These are phyloP conservation scores for Macrobrachium nipponense DNA, from an alignment of 1,140 invertebrate genomes.

Conservation along the genomic window DNA sequence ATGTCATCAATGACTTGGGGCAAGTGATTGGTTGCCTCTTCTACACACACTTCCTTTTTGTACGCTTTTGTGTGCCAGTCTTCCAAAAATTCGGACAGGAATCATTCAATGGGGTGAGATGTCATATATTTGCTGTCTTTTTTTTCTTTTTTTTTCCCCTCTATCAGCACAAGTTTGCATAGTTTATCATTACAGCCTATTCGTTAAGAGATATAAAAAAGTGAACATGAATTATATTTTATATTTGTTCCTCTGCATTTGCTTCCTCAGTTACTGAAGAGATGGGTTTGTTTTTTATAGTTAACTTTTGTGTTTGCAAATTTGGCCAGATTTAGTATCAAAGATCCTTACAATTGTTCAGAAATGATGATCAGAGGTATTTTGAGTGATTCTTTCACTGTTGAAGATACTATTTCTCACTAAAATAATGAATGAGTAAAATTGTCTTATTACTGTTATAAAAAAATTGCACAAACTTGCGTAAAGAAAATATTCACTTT, in stretches of 20 bases:
- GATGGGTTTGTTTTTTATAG: too few relatives aligned
- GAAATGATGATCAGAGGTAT: background rate
- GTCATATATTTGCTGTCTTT: background rate
- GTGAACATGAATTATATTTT: too few relatives aligned
- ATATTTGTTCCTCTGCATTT: too few relatives aligned
- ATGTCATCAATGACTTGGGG: constrained; percentile 77
- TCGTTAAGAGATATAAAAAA: too few relatives aligned
- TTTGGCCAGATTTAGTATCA: too few relatives aligned
- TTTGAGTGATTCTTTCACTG: background rate
- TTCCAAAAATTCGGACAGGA: constrained; percentile 79
- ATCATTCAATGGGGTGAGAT: constrained; percentile 72
- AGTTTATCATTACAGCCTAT: too few relatives aligned
- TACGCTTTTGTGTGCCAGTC: constrained; percentile 78
- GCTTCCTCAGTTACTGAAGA: too few relatives aligned
- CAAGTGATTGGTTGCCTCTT: constrained; percentile 84
- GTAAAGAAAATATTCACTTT: too few relatives aligned
- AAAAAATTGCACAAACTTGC: too few relatives aligned
- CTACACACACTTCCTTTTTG: constrained; percentile 83
- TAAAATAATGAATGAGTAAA: background rate
- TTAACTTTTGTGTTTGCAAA: too few relatives aligned
- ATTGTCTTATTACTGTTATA: background rate
- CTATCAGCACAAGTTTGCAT: background rate
- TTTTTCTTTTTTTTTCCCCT: too few relatives aligned
- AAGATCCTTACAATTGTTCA: too few relatives aligned
- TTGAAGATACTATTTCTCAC: background rate